These are phyloP conservation scores for Sclerodermus sp. DNA, from an alignment of 2,888 invertebrate species.

Conservation along the genomic window DNA sequence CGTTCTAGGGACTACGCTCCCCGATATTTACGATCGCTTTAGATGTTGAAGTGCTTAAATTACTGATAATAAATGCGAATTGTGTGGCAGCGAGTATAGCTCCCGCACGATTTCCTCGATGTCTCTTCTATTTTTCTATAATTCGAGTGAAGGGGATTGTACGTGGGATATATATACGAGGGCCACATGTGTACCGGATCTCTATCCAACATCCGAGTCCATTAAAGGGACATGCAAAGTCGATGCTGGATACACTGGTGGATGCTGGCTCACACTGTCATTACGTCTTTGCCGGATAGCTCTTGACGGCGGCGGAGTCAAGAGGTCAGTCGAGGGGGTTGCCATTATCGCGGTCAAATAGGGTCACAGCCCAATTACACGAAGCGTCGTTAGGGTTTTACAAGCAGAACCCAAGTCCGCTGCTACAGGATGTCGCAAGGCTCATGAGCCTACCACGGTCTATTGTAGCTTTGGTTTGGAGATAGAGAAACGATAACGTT, in stretches of 20 bases:
- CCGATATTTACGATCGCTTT: conserved; percentile 35
- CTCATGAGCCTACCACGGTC: conserved; percentile 14
- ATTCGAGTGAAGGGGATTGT: conserved; percentile 3
- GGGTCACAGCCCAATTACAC: conserved; percentile 51
- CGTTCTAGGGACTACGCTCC: conserved; percentile 44
- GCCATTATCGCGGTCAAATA: conserved; percentile 50
- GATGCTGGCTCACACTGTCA: conserved; percentile 1
- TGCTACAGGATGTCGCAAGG: conserved; percentile 12
- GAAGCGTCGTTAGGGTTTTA: conserved; percentile 35
- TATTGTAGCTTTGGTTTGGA: too few relatives aligned
- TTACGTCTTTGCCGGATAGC: conserved; percentile 24
- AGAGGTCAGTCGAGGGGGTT: conserved; percentile 30
- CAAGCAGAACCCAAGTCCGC: conserved; percentile 16
- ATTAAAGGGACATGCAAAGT: neutral
- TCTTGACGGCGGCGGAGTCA: conserved; percentile 10
- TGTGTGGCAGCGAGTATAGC: too few relatives aligned
- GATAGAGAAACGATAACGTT: too few relatives aligned
- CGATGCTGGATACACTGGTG: neutral
- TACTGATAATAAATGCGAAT: conserved; percentile 48
- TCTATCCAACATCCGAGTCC: too few relatives aligned
- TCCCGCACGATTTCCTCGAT: too few relatives aligned
- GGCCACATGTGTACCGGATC: too few relatives aligned
- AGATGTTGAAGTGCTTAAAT: conserved; percentile 51
- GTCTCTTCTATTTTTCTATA: conserved; percentile 9
- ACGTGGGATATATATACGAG: too few relatives aligned